These are phyloP conservation scores for Corapipo altera DNA, from an alignment of 2,113 vertebrate species.

Conservation along the genomic window DNA sequence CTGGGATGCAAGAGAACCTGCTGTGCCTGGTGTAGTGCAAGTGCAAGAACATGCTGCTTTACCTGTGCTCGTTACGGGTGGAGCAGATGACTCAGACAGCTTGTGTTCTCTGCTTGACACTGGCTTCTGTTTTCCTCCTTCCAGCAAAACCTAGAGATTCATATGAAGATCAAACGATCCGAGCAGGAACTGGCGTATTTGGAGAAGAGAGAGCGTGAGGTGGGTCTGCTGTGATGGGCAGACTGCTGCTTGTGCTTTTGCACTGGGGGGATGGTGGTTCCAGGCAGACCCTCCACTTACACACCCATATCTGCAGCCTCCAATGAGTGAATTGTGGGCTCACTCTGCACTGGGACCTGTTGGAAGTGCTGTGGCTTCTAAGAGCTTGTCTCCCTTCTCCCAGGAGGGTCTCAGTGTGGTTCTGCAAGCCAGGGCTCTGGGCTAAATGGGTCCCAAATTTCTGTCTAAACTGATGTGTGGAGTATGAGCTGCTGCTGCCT, in stretches of 20 bases:
- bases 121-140: slow-evolving; percentile 24
- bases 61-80: background rate
- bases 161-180: slow-evolving; percentile 92
- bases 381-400: background rate
- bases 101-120: background rate
- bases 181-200: slow-evolving; percentile 93
- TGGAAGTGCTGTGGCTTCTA: background rate
- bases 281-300: background rate
- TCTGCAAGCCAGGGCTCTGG: background rate
- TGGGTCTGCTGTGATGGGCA: background rate
- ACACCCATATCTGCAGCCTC: background rate
- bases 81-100: background rate
- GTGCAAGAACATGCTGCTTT: background rate
- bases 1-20: background rate
- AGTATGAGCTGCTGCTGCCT: background rate
- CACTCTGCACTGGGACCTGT: background rate
- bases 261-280: background rate
- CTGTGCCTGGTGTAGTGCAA: background rate
- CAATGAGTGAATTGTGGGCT: background rate
- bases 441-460: background rate
- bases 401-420: background rate
- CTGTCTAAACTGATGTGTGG: background rate
- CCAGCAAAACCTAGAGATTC: slow-evolving; percentile 98
- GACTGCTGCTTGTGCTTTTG: background rate
- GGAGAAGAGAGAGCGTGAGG: slow-evolving; percentile 91